Conservation (phyloP, 1,140 invertebrate genomes). For the Popillia japonica region DNA sequence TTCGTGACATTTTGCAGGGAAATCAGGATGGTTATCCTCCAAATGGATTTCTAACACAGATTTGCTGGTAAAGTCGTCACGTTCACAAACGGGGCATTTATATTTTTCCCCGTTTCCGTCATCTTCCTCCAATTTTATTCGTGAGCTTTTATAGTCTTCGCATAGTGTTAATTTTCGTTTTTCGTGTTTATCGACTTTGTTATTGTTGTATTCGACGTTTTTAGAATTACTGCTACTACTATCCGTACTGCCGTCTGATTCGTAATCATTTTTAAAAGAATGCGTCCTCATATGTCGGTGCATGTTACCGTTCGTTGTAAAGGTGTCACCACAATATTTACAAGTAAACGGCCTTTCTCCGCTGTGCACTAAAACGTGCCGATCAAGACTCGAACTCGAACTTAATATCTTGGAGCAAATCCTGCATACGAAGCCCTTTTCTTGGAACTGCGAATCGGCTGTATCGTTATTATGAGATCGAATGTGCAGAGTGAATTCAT, state of each 20-base stretch:
- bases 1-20: slow-evolving; percentile 72
- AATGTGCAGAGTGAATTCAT: slow-evolving; percentile 76
- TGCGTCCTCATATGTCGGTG: slow-evolving; percentile 83
- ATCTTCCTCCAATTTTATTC: slow-evolving; percentile 46
- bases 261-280: slow-evolving; percentile 61
- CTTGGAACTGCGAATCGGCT: slow-evolving; percentile 58
- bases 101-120: slow-evolving; percentile 52
- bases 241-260: slow-evolving; percentile 61
- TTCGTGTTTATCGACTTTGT: slow-evolving; percentile 51
- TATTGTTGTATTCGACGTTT: slow-evolving; percentile 60
- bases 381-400: slow-evolving; percentile 79
- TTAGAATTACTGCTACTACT: slow-evolving; percentile 55
- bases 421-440: slow-evolving; percentile 64
- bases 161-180: slow-evolving; percentile 29
- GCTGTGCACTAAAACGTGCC: slow-evolving; percentile 79
- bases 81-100: slow-evolving; percentile 69
- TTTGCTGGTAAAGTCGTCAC: slow-evolving; percentile 68
- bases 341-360: slow-evolving; percentile 81
- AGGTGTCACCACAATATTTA: slow-evolving; percentile 79
- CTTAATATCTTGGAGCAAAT: slow-evolving; percentile 70
- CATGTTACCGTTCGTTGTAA: slow-evolving; percentile 91
- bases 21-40: slow-evolving; percentile 75
- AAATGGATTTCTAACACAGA: slow-evolving; percentile 72
- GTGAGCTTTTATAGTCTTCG: slow-evolving; percentile 35
- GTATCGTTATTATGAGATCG: slow-evolving; percentile 69